These are phyloP conservation scores for Zeus faber DNA, from an alignment of 2,113 vertebrate species.

Conservation along the genomic window DNA sequence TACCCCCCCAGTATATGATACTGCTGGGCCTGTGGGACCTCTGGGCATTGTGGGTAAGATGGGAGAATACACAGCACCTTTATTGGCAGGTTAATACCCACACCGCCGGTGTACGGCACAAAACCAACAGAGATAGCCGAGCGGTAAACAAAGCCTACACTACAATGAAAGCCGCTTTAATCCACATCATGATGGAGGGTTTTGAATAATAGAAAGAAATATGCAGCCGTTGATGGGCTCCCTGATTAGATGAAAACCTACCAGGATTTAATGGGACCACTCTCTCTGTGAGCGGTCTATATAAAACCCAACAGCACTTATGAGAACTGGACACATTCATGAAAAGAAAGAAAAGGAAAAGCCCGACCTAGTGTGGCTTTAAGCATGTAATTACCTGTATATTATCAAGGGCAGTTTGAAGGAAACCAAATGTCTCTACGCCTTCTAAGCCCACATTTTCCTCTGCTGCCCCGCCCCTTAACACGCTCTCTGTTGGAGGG, in stretches of 20 bases:
- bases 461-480: no score
- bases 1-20: slow-evolving; percentile 20
- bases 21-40: slow-evolving; percentile 22
- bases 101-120: background rate
- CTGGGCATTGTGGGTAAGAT: slow-evolving; percentile 36
- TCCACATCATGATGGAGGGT: background rate
- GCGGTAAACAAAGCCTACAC: slow-evolving; percentile 1
- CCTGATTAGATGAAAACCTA: no score
- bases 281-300: background rate
- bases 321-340: slow-evolving; percentile 2
- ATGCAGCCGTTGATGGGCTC: no score
- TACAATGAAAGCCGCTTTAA: slow-evolving; percentile 15
- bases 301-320: no score
- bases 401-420: no score
- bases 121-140: slow-evolving; percentile 9
- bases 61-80: slow-evolving; percentile 17
- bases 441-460: no score
- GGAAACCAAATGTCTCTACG: no score
- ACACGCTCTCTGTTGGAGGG: no score
- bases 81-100: slow-evolving; percentile 19
- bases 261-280: no score
- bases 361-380: no score
- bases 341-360: slow-evolving; percentile 3
- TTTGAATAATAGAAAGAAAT: background rate
- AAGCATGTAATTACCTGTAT: no score